These are phyloP conservation scores for Iselma pallidipennis DNA, from an alignment of 2,888 invertebrate genomes.

Conservation along the genomic window DNA sequence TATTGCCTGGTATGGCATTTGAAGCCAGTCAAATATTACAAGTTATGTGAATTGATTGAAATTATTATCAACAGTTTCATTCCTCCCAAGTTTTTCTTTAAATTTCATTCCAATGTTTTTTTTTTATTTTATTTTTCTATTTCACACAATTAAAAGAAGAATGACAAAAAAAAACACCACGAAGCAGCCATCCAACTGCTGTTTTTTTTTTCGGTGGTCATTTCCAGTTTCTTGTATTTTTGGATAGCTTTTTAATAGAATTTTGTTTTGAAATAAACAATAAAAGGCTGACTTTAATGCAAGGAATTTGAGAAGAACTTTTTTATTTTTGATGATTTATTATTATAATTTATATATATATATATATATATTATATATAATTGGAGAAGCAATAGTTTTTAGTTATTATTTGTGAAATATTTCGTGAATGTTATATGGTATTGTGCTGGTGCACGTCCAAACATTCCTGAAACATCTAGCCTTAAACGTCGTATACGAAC, in stretches of 20 bases:
- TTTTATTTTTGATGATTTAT: not conserved
- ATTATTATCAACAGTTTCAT: not conserved
- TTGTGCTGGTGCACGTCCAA: slow-evolving; percentile 9
- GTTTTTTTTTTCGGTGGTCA: slow-evolving; percentile 10
- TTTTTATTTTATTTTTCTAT: not conserved
- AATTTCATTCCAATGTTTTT: slow-evolving; percentile 10
- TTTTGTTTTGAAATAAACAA: slow-evolving; percentile 3
- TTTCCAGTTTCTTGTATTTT: slow-evolving; percentile 14
- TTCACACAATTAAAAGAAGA: not conserved
- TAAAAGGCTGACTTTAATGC: too few relatives aligned
- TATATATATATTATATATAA: slow-evolving; percentile 17
- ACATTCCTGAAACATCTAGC: slow-evolving; percentile 49
- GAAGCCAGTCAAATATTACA: slow-evolving; percentile 90
- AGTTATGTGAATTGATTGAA: slow-evolving; percentile 58
- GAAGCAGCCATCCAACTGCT: slow-evolving; percentile 17
- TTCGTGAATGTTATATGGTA: slow-evolving; percentile 26
- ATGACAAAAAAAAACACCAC: not conserved
- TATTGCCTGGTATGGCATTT: slow-evolving; percentile 88
- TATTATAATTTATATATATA: not conserved
- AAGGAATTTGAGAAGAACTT: slow-evolving; percentile 17
- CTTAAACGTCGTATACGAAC: slow-evolving; percentile 54
- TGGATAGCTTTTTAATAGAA: not conserved
- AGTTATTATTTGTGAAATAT: slow-evolving; percentile 30
- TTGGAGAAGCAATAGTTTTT: slow-evolving; percentile 42
- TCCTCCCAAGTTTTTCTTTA: slow-evolving; percentile 31